phyloP scores from a whole-genome alignment of 2,888 invertebrate species.

The Luffia ferchaultella region DNA sequence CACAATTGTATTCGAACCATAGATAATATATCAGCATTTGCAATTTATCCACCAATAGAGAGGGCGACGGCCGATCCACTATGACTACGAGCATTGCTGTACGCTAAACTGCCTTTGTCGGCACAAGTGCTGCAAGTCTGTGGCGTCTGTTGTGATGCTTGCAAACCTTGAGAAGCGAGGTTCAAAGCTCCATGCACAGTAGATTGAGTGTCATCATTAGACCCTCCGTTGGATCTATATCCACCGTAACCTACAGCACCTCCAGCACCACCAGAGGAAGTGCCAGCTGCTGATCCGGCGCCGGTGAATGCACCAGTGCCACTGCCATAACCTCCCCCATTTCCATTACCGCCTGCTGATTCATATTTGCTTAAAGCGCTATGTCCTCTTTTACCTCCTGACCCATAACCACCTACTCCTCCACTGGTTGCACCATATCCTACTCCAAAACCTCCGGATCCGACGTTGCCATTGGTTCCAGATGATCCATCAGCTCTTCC shows the following conservation, averaged over 20 bases:
- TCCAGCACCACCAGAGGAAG: background rate
- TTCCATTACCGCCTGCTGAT: background rate
- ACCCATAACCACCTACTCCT: background rate
- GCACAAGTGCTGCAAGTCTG: constrained; percentile 34
- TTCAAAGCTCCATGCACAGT: constrained; percentile 28
- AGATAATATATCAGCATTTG: too few relatives aligned
- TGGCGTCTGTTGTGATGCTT: constrained; percentile 21
- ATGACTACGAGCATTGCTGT: constrained; percentile 50
- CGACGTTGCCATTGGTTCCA: background rate
- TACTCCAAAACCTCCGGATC: background rate
- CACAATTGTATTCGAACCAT: too few relatives aligned
- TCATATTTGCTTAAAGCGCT: background rate
- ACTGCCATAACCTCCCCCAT: background rate
- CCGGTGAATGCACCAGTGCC: background rate
- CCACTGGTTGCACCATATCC: background rate
- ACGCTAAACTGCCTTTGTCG: constrained; percentile 39
- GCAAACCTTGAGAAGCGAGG: constrained; percentile 37
- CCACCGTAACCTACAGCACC: background rate
- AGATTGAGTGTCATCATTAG: background rate
- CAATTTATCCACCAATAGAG: constrained; percentile 39
- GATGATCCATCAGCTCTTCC: background rate
- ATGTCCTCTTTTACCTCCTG: background rate
- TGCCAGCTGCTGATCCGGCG: background rate
- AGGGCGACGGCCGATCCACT: constrained; percentile 46
- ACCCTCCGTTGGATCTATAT: too few relatives aligned